A percentile compares a stretch with the other conserved stretches of the same genome.
These are phyloP conservation scores for Parasteatoda tepidariorum DNA, from an alignment of 1,140 invertebrate species.

Conservation along the genomic window DNA sequence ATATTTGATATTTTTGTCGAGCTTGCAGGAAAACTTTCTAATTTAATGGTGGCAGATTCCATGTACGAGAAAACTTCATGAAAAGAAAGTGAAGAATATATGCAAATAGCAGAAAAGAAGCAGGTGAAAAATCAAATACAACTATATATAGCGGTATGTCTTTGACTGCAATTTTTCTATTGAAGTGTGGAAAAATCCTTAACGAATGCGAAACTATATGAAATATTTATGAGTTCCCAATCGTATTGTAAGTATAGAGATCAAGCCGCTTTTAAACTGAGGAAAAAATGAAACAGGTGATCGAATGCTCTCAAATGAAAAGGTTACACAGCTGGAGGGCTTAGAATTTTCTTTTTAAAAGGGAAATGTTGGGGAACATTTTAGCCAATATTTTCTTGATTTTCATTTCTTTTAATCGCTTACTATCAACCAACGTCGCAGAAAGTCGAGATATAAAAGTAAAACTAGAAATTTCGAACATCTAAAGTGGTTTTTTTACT, in stretches of 20 bases:
- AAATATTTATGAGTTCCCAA: constrained; percentile 38
- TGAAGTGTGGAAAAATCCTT: background rate
- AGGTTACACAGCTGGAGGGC: background rate
- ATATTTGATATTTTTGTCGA: background rate
- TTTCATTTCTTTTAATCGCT: too few relatives aligned
- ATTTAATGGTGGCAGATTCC: constrained; percentile 34
- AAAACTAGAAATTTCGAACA: too few relatives aligned
- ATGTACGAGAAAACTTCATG: background rate
- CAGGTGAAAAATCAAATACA: background rate
- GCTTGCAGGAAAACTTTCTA: constrained; percentile 36
- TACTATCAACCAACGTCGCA: too few relatives aligned
- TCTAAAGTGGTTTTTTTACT: too few relatives aligned
- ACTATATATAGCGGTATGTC: background rate
- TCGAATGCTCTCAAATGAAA: constrained; percentile 2
- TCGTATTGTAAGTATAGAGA: background rate
- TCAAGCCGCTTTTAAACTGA: background rate
- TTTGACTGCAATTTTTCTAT: constrained; percentile 14
- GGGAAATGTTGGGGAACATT: background rate
- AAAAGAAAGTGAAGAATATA: too few relatives aligned
- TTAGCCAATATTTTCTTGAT: too few relatives aligned
- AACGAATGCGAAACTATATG: constrained; percentile 36
- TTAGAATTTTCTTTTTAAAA: background rate
- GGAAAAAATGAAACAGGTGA: background rate
- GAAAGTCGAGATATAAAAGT: too few relatives aligned
- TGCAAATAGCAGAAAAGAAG: background rate